Conservation (phyloP, 2,113 vertebrate genomes). For the Tylochromis polylepis region DNA sequence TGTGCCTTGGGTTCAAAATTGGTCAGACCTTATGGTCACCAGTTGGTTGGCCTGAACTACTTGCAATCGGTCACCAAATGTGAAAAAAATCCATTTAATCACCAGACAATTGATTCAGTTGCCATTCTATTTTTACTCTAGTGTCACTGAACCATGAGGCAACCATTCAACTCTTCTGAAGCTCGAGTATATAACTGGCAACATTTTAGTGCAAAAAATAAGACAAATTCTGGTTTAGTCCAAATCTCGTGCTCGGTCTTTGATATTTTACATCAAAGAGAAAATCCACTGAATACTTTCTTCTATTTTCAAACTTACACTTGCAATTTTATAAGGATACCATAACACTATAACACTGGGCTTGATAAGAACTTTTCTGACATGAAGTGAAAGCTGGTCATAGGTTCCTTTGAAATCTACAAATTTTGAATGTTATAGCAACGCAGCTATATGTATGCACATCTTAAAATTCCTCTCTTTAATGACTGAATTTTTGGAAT, state of each 20-base stretch:
- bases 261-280: no score
- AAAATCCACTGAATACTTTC: no score
- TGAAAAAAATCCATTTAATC: accelerated
- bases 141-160: neutral
- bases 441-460: neutral
- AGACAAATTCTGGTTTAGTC: neutral
- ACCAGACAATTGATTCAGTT: neutral
- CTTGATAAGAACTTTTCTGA: neutral
- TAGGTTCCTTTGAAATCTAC: neutral
- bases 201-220: neutral
- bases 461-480: neutral
- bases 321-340: neutral
- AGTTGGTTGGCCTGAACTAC: neutral
- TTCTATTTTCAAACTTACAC: neutral
- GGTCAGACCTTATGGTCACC: neutral
- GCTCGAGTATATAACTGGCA: neutral
- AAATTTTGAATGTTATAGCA: neutral
- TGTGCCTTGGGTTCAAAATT: neutral
- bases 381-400: neutral
- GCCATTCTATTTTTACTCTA: neutral
- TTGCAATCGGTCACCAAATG: neutral
- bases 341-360: neutral
- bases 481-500: neutral
- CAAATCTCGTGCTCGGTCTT: neutral
- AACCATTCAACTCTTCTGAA: neutral